phyloP scores from a whole-genome alignment of 2,113 vertebrate species.

The Pluvialis apricaria region DNA sequence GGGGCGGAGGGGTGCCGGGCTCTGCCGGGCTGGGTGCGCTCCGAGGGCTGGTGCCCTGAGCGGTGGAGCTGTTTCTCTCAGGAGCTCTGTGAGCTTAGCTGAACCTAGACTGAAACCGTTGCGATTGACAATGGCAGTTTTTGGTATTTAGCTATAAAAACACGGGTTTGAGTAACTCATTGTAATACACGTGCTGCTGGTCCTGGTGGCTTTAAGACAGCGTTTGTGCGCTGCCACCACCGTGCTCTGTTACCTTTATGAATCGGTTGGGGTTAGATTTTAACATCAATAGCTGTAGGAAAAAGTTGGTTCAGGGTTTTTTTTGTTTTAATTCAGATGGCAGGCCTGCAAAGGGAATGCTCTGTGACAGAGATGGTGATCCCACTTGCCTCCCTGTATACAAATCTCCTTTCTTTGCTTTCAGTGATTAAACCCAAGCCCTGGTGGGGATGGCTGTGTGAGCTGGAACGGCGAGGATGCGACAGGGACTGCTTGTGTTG shows the following conservation, averaged over 20 bases:
- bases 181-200: neutral
- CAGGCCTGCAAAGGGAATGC: neutral
- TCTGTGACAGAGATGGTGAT: neutral
- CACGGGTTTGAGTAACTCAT: neutral
- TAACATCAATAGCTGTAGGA: neutral
- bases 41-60: too few species aligned
- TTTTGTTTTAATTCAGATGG: neutral
- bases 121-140: neutral
- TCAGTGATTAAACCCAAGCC: neutral
- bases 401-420: neutral
- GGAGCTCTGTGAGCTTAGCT: neutral
- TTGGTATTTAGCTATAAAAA: neutral
- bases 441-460: neutral
- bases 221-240: neutral
- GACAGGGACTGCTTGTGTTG: neutral
- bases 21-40: neutral
- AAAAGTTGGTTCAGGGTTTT: neutral
- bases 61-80: neutral
- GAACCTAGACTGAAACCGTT: neutral
- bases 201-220: neutral
- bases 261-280: neutral
- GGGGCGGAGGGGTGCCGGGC: neutral
- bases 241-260: rapidly evolving
- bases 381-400: neutral
- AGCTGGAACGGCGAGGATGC: neutral